Evolutionary conservation across 37 sponge, comb jelly and placozoan species (phyloP).

Genomic region (Crambe crambe): DNA sequence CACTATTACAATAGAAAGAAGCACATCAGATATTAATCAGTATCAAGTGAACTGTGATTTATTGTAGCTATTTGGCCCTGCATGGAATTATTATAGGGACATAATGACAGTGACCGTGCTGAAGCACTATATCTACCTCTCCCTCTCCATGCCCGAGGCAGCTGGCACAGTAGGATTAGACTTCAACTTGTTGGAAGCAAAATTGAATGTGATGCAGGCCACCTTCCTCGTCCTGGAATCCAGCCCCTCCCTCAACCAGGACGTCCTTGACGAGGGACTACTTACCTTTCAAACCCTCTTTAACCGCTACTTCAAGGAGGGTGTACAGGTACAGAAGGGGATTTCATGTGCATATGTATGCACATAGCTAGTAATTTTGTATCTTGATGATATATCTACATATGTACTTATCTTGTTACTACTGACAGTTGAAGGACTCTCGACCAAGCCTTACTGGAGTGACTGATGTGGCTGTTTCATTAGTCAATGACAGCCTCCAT

Average conservation of each 20-base stretch:
- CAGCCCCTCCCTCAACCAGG: not conserved
- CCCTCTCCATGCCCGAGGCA: too few species aligned
- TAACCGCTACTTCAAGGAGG: conserved; percentile 33
- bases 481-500: conserved; percentile 11
- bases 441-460: conserved; percentile 14
- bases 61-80: too few species aligned
- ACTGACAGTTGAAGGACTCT: not conserved
- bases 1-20: too few species aligned
- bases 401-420: too few species aligned
- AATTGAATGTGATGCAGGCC: conserved; percentile 52
- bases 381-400: too few species aligned
- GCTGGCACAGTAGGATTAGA: too few species aligned
- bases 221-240: conserved; percentile 32
- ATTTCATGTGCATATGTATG: not conserved
- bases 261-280: conserved; percentile 10
- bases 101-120: conserved; percentile 38
- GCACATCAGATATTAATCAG: too few species aligned
- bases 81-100: not conserved
- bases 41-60: too few species aligned
- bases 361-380: too few species aligned
- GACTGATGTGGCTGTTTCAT: conserved; percentile 16
- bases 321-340: conserved; percentile 16
- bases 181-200: conserved; percentile 18
- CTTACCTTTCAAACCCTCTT: conserved; percentile 42
- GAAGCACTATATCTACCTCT: conserved; percentile 46